These are phyloP conservation scores for Cynopterus brachyotis DNA, from an alignment of 2,113 vertebrate species.

Conservation along the genomic window DNA sequence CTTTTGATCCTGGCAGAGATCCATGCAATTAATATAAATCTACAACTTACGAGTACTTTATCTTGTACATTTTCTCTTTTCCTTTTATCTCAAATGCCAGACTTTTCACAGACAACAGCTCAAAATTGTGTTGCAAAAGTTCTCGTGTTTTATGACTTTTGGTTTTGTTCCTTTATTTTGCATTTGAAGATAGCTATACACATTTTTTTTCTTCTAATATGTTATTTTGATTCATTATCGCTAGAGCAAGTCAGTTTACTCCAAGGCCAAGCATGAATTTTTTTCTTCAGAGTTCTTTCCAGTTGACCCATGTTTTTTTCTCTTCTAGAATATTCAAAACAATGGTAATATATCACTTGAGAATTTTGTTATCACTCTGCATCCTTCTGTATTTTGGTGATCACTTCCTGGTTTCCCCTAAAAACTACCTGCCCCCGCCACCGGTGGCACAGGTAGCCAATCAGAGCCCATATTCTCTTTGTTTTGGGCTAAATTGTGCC, in stretches of 20 bases:
- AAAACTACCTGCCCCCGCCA: neutral
- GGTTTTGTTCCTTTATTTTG: neutral
- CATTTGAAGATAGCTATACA: neutral
- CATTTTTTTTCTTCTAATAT: neutral
- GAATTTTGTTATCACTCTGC: neutral
- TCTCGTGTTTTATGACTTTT: neutral
- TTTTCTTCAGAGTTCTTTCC: neutral
- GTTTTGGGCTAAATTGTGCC: neutral
- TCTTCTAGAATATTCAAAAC: neutral
- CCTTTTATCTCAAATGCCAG: neutral
- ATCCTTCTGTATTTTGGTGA: neutral
- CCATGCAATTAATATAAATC: neutral
- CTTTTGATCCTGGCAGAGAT: neutral
- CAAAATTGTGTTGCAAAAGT: neutral
- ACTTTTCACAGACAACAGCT: neutral
- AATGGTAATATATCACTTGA: neutral
- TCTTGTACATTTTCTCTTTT: neutral
- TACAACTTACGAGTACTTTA: neutral
- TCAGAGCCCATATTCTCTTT: neutral
- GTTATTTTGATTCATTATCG: constrained; percentile 8
- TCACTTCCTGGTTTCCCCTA: neutral
- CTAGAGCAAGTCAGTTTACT: neutral
- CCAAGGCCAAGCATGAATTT: neutral
- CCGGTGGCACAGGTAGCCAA: neutral
- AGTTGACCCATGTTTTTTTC: neutral